phyloP scores from a whole-genome alignment of 2,113 vertebrate genomes.

The Oxyruncus cristatus region DNA sequence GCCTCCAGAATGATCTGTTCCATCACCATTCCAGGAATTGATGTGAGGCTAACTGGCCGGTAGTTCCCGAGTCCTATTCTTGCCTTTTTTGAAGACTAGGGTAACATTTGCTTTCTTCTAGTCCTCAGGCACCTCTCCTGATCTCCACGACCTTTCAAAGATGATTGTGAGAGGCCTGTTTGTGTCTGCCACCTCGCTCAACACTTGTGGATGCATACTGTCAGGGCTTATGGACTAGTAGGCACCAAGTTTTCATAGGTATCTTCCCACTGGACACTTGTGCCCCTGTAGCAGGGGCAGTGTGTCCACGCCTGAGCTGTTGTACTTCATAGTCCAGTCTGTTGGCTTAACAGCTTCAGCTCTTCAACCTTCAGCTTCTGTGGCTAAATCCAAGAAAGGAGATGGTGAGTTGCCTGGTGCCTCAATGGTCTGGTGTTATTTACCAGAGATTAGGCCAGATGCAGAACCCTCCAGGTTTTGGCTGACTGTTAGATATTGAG shows the following conservation, averaged over 20 bases:
- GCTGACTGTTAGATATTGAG: neutral
- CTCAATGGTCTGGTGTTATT: neutral
- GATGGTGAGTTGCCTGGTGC: neutral
- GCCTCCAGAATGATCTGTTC: neutral
- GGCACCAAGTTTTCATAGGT: neutral
- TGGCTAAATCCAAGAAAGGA: neutral
- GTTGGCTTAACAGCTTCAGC: neutral
- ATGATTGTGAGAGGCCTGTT: neutral
- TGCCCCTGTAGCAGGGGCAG: neutral
- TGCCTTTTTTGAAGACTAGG: neutral
- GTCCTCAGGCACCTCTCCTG: neutral
- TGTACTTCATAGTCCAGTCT: neutral
- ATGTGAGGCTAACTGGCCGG: neutral
- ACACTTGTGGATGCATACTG: neutral
- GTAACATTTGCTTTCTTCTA: neutral
- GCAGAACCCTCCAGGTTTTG: neutral
- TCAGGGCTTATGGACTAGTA: neutral
- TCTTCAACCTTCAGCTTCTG: neutral
- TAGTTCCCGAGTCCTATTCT: neutral
- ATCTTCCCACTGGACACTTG: neutral
- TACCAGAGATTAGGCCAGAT: neutral
- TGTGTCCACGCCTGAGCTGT: accelerated
- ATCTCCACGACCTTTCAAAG: neutral
- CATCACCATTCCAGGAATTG: neutral
- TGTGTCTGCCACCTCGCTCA: neutral